Evolutionary conservation across 2,797 vertebrate species (phyloP).

Genomic region (Prunella strophiata): DNA sequence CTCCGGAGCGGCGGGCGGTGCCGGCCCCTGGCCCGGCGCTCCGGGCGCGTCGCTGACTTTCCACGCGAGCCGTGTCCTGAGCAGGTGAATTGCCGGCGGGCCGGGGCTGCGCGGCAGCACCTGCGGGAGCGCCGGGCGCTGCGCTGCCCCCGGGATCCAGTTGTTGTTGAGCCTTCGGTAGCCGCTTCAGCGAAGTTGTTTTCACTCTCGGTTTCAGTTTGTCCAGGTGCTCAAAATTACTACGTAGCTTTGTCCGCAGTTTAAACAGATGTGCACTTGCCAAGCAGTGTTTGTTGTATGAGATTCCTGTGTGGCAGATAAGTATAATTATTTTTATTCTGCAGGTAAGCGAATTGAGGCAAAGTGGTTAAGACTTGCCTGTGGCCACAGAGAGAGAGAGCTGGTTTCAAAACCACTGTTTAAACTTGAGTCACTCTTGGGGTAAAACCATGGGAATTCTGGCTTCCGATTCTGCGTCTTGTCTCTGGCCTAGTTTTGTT

Average conservation of each 20-base stretch:
- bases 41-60: fast-evolving
- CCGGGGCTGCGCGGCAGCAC: neutral
- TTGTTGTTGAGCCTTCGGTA: neutral
- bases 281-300: conserved; percentile 6
- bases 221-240: neutral
- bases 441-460: conserved; percentile 37
- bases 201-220: conserved; percentile 37
- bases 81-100: neutral
- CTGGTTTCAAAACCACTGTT: conserved; percentile 43
- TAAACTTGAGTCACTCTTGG: conserved; percentile 45
- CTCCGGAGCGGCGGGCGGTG: neutral
- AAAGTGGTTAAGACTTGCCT: conserved; percentile 30
- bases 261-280: neutral
- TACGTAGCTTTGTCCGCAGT: neutral
- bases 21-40: fast-evolving
- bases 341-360: conserved; percentile 19
- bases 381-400: conserved; percentile 68
- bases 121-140: neutral
- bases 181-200: neutral
- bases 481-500: conserved; percentile 9
- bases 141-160: neutral
- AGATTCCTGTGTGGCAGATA: conserved; percentile 34
- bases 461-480: neutral
- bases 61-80: neutral
- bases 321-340: conserved; percentile 48